phyloP scores from a whole-genome alignment of 2,113 vertebrate species.

The Hucho hucho region DNA sequence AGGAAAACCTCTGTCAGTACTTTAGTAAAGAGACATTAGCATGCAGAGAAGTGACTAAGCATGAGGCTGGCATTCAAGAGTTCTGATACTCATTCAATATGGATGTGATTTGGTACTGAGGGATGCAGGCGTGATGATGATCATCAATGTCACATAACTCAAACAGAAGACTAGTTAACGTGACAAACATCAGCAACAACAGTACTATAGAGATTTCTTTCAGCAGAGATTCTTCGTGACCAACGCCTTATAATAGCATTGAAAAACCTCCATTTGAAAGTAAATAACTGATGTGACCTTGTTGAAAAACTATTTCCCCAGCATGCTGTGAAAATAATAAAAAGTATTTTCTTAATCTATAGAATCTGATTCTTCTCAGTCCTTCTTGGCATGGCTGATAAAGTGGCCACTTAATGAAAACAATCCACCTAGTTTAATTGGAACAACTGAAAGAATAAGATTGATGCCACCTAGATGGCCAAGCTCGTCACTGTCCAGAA shows the following conservation, averaged over 20 bases:
- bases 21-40: constrained; percentile 41
- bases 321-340: background rate
- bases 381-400: background rate
- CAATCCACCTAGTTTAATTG: constrained; percentile 31
- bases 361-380: constrained; percentile 14
- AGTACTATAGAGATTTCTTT: too few relatives aligned
- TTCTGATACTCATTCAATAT: constrained; percentile 27
- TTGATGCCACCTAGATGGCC: constrained; percentile 27
- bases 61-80: constrained; percentile 34
- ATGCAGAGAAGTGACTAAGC: constrained; percentile 53
- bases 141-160: background rate
- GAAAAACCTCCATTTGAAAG: background rate
- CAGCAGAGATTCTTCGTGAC: too few relatives aligned
- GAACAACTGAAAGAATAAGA: background rate
- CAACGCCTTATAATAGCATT: too few relatives aligned
- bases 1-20: constrained; percentile 56
- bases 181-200: background rate
- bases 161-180: background rate
- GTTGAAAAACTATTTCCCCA: background rate
- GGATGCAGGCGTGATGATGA: background rate
- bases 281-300: background rate
- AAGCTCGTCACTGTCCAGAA: constrained; percentile 17
- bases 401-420: constrained; percentile 14
- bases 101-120: constrained; percentile 33
- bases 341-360: background rate